Percentiles rank a stretch among this genome's conserved stretches.
Conservation (phyloP, 1,140 invertebrate genomes). For the Drosophila insularis region DNA sequence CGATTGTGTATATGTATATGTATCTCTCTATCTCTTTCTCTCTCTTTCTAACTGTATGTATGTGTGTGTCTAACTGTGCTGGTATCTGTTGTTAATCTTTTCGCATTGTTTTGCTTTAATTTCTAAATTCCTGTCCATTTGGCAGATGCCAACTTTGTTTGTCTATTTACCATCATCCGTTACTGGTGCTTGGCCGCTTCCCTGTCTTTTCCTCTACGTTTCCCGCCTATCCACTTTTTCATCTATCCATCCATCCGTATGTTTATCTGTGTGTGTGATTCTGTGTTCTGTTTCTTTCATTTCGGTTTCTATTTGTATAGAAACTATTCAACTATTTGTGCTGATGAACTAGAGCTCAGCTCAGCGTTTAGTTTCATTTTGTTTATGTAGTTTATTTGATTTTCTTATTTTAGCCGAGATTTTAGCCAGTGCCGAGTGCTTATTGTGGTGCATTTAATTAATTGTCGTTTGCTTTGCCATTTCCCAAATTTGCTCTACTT, state of each 20-base stretch:
- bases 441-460: constrained; percentile 62
- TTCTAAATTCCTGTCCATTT: constrained; percentile 81
- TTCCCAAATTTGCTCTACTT: constrained; percentile 46
- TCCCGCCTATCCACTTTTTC: not conserved
- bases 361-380: constrained; percentile 41
- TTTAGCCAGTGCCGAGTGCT: constrained; percentile 7
- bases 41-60: not conserved
- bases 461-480: constrained; percentile 60
- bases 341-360: constrained; percentile 63
- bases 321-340: constrained; percentile 59
- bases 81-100: constrained; percentile 74
- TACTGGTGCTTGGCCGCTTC: constrained; percentile 16
- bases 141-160: constrained; percentile 68
- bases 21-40: not conserved
- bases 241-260: not conserved
- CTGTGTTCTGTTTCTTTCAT: constrained; percentile 33
- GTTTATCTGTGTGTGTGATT: not conserved
- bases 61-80: constrained; percentile 29
- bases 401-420: constrained; percentile 27
- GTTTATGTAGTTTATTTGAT: constrained; percentile 35
- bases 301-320: constrained; percentile 41
- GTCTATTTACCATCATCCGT: constrained; percentile 36
- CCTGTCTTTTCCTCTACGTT: too few species aligned
- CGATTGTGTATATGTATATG: constrained; percentile 32
- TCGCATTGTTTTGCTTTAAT: constrained; percentile 78